A percentile compares a stretch with the other conserved stretches of the same genome.
Conservation (phyloP, 2,888 invertebrate species). For the Noctua pronuba region DNA sequence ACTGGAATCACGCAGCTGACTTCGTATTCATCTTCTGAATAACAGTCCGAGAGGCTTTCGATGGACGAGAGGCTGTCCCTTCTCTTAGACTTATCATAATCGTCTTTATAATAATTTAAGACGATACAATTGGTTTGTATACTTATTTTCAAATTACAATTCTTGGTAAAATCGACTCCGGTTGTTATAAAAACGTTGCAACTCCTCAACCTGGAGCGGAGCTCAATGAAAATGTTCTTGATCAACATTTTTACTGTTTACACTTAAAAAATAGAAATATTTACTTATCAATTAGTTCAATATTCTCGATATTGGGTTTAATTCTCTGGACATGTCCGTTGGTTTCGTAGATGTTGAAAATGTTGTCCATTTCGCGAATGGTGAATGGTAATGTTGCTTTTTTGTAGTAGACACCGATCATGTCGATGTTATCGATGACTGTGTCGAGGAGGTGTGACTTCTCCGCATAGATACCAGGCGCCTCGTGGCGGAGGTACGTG, state of each 20-base stretch:
- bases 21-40: constrained; percentile 83
- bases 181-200: constrained; percentile 91
- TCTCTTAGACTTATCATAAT: constrained; percentile 71
- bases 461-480: constrained; percentile 95
- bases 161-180: constrained; percentile 82
- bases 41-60: constrained; percentile 86
- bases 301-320: constrained; percentile 77
- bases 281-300: constrained; percentile 73
- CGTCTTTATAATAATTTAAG: constrained; percentile 83
- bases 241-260: constrained; percentile 83
- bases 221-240: constrained; percentile 90
- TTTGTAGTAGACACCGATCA: constrained; percentile 95
- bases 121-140: constrained; percentile 86
- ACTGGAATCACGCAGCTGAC: constrained; percentile 81
- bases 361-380: constrained; percentile 93
- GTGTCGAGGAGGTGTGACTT: constrained; percentile 96
- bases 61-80: constrained; percentile 86
- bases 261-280: constrained; percentile 55
- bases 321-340: constrained; percentile 88
- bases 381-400: constrained; percentile 95
- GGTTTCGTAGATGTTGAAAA: constrained; percentile 92
- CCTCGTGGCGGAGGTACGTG: constrained; percentile 94
- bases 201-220: constrained; percentile 90
- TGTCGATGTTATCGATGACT: constrained; percentile 97
- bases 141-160: constrained; percentile 86